Evolutionary conservation across 2,888 invertebrate genomes (phyloP).

Genomic region (Bellardia pandia): DNA sequence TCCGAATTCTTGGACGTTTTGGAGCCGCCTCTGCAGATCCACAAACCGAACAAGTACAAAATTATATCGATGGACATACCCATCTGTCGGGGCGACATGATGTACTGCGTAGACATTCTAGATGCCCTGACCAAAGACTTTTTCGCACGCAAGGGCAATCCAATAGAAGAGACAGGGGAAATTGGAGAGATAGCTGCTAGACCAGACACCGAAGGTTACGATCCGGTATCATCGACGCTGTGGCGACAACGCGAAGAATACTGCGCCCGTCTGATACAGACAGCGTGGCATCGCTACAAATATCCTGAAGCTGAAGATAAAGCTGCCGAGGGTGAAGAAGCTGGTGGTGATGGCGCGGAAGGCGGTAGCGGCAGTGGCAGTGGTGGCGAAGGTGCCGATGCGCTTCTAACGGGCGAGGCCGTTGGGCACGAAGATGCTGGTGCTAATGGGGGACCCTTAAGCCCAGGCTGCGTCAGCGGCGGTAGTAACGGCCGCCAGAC

Average conservation of each 20-base stretch:
- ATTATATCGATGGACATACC: constrained; percentile 99
- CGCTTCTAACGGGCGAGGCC: constrained; percentile 33
- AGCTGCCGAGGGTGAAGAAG: constrained; percentile 80
- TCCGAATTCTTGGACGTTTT: constrained; percentile 98
- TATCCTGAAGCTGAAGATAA: constrained; percentile 84
- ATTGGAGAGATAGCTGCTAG: constrained; percentile 92
- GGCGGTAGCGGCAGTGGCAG: constrained; percentile 83
- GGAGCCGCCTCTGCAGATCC: constrained; percentile 98
- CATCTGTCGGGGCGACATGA: constrained; percentile 98
- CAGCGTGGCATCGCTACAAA: constrained; percentile 91
- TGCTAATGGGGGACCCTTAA: constrained; percentile 75
- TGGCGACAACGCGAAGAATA: constrained; percentile 98
- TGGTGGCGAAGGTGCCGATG: constrained; percentile 46
- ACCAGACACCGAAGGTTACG: constrained; percentile 95
- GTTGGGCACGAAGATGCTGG: constrained; percentile 68
- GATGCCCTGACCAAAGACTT: constrained; percentile 99
- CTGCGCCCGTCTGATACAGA: constrained; percentile 97
- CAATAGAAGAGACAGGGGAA: constrained; percentile 96
- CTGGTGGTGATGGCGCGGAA: constrained; percentile 84
- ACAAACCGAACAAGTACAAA: constrained; percentile 99
- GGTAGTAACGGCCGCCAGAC: constrained; percentile 87
- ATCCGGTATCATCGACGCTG: constrained; percentile 96
- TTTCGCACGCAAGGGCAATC: constrained; percentile 97
- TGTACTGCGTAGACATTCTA: constrained; percentile 99
- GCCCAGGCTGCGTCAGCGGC: constrained; percentile 78